phyloP scores from a whole-genome alignment of 2,888 invertebrate species.

The Emmelina monodactyla region DNA sequence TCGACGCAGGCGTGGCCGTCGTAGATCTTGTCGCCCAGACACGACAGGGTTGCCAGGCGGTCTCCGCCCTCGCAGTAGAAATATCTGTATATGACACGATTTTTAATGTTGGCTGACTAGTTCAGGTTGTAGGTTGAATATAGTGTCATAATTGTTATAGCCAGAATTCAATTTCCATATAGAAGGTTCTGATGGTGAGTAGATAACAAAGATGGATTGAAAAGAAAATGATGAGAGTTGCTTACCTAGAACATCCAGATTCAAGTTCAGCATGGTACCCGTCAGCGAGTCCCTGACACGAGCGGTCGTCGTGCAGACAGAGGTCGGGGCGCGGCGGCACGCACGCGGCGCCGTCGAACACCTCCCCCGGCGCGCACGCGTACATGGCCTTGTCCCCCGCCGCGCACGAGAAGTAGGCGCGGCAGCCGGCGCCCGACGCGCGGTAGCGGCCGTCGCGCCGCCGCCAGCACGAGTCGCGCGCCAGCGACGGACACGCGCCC shows the following conservation, averaged over 20 bases:
- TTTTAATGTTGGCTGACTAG: too few relatives aligned
- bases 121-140: too few relatives aligned
- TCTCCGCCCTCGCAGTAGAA: conserved; percentile 67
- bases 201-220: background rate
- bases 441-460: conserved; percentile 65
- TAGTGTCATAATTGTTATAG: too few relatives aligned
- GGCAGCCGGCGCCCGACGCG: conserved; percentile 56
- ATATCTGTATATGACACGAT: conserved; percentile 59
- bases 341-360: conserved; percentile 66
- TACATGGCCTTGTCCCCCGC: conserved; percentile 65
- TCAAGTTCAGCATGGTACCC: conserved; percentile 66
- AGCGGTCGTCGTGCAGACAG: conserved; percentile 45
- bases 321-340: conserved; percentile 33
- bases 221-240: conserved; percentile 1
- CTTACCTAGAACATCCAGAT: conserved; percentile 57
- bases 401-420: conserved; percentile 67
- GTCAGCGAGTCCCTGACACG: conserved; percentile 55
- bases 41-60: conserved; percentile 60
- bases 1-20: conserved; percentile 66
- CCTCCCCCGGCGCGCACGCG: conserved; percentile 56
- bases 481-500: conserved; percentile 52
- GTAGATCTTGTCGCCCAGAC: conserved; percentile 64
- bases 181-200: background rate
- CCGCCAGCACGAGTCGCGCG: conserved; percentile 56
- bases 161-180: too few relatives aligned